Conservation (phyloP, 2,113 vertebrate genomes). For the Dissostichus mawsoni region DNA sequence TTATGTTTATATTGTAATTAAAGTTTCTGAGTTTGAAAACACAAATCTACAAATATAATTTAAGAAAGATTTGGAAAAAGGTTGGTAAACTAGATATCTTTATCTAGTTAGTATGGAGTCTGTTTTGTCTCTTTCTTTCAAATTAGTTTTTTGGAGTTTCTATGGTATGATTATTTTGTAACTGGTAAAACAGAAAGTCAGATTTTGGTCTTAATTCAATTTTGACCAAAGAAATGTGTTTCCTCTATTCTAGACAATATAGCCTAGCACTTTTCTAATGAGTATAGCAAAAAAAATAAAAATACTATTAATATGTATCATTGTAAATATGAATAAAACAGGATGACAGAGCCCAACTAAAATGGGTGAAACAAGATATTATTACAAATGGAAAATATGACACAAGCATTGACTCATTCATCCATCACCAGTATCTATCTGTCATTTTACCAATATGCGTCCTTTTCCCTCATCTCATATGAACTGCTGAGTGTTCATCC, state of each 20-base stretch:
- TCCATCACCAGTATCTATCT: conserved; percentile 31
- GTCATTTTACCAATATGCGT: not conserved
- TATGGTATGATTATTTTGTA: too few species aligned
- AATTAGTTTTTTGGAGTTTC: too few species aligned
- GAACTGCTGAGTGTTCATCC: conserved; percentile 71
- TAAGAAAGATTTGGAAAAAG: too few species aligned
- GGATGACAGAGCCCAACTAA: not conserved
- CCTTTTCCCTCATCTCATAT: conserved; percentile 12
- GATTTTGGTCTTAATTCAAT: too few species aligned
- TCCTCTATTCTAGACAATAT: not conserved
- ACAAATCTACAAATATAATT: too few species aligned
- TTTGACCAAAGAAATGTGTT: too few species aligned
- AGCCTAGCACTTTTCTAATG: not conserved
- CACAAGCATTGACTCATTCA: not conserved
- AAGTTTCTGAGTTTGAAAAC: too few species aligned
- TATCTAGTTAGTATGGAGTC: too few species aligned
- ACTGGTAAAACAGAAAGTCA: not conserved
- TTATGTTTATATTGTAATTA: too few species aligned
- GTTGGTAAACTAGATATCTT: too few species aligned
- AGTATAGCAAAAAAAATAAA: not conserved
- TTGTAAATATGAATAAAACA: not conserved
- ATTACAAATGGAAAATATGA: not conserved
- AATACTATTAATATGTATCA: not conserved
- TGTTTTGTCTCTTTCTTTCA: too few species aligned
- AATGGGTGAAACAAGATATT: not conserved